Percentiles rank a stretch among this genome's conserved stretches.
These are phyloP conservation scores for Myripristis murdjan DNA, from an alignment of 2,797 vertebrate genomes.

Conservation along the genomic window DNA sequence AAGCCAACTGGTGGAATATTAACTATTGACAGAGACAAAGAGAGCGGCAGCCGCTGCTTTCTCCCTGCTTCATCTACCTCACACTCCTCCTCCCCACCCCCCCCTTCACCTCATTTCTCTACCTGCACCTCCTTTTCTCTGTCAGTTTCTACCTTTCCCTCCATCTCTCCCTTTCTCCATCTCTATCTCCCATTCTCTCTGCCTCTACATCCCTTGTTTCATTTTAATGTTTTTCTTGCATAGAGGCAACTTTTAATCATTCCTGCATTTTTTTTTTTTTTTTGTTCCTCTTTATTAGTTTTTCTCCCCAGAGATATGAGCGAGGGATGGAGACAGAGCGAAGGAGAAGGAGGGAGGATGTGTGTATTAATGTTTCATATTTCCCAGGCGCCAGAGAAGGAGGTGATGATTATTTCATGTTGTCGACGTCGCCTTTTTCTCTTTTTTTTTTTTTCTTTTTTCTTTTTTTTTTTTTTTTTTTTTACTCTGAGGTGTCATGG, in stretches of 20 bases:
- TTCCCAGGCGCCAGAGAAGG: conserved; percentile 39
- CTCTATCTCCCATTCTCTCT: neutral
- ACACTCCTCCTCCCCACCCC: conserved; percentile 4
- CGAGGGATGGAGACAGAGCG: conserved; percentile 38
- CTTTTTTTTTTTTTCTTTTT: neutral
- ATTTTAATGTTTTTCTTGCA: conserved; percentile 54
- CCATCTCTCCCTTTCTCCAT: neutral
- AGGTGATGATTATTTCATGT: conserved; percentile 67
- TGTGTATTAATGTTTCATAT: conserved; percentile 73
- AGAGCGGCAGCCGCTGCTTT: conserved; percentile 16
- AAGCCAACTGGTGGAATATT: conserved; percentile 69
- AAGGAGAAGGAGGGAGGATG: conserved; percentile 21
- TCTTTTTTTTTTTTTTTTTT: no score
- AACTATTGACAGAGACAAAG: conserved; percentile 66
- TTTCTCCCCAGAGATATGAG: conserved; percentile 52
- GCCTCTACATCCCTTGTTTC: conserved; percentile 2
- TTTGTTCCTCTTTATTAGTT: conserved; percentile 63
- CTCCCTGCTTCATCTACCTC: conserved; percentile 17
- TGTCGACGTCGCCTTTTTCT: conserved; percentile 24
- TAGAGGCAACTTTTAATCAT: conserved; percentile 64
- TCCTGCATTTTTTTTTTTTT: conserved; percentile 62
- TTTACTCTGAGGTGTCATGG: conserved; percentile 27
- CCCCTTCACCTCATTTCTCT: neutral
- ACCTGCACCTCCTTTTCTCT: conserved; percentile 7
- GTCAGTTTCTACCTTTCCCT: neutral